Evolutionary conservation across 2,888 invertebrate species (phyloP), one percentile per base, ranked within the genome.

Genomic region (Carcina quercana): DNA sequence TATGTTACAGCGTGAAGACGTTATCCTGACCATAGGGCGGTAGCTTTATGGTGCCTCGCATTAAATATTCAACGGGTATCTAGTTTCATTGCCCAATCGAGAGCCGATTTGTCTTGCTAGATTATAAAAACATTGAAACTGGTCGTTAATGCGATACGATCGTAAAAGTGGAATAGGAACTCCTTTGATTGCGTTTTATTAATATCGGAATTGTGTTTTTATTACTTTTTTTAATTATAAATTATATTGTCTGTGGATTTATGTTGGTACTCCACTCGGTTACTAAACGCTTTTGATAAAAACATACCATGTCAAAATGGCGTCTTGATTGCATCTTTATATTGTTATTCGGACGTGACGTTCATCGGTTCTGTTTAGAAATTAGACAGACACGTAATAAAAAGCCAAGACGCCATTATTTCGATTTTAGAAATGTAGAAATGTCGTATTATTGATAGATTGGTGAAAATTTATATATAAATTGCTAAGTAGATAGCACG

Each of bases 91-190:
- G 57, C 45, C 62, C 56, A 61, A 65, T 62, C 61, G 62, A 50
- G 57, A 55, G 47, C 48, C 70, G 69, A 80, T 82, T 78, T 69
- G 75, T 74, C 73, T 71, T 68, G 74, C 65, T 61, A 60, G 65
- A 70, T 78, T 74, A 75, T 73, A 67, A 70, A 66, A 68, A 65
- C 66, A 68, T 73, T 61, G 66, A 64, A 57, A 50, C 55, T 45
- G 50, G 46, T 58, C 52, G 55, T 72, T 71, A 76, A 72, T 60
- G 53, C 50, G 56, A 55, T 53, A 49, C 53, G 59, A 59, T 62
- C 73, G 58, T 76, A 72, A 71, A 72, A 69, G 58, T 43, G 43
- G 46, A 58, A 62, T 61, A 47, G 61, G 60, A 61, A 55, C 63
- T 60, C 58, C 59, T 68, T 63, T 71, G 73, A 74, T 74, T 67